Conservation (phyloP, 2,797 vertebrate genomes). For the Moxostoma hubbsi region DNA sequence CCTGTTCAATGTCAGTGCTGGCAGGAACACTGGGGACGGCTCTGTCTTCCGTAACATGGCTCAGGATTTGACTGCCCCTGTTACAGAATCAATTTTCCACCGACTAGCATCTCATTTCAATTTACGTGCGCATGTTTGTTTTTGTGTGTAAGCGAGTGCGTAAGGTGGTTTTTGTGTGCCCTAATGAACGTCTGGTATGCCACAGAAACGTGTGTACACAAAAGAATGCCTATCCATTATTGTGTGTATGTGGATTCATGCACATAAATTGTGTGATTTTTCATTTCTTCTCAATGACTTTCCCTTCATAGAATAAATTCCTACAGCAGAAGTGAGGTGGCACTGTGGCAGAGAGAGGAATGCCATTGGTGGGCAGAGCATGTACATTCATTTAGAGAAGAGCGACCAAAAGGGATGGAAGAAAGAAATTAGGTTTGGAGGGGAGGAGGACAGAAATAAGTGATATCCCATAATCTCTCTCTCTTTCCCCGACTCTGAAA, state of each 20-base stretch:
- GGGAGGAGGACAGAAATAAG: slow-evolving; percentile 23
- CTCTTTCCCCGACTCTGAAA: slow-evolving; percentile 53
- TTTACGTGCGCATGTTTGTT: slow-evolving; percentile 30
- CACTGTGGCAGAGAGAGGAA: not conserved
- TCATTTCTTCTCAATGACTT: slow-evolving; percentile 60
- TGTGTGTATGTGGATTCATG: slow-evolving; percentile 26
- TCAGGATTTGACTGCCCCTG: slow-evolving; percentile 26
- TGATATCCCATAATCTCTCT: slow-evolving; percentile 53
- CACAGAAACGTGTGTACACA: slow-evolving; percentile 8
- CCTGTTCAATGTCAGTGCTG: not conserved
- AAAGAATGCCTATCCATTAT: not conserved
- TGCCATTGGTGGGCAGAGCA: slow-evolving; percentile 1
- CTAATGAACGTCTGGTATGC: slow-evolving; percentile 23
- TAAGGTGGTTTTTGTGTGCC: not conserved
- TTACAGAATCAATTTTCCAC: slow-evolving; percentile 63
- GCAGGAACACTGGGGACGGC: slow-evolving; percentile 41
- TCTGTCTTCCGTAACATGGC: slow-evolving; percentile 21
- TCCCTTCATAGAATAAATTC: slow-evolving; percentile 58
- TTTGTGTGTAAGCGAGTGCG: not conserved
- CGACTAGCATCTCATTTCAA: slow-evolving; percentile 50
- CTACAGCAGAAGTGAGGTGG: slow-evolving; percentile 11
- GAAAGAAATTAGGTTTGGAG: slow-evolving; percentile 21
- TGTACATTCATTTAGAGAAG: slow-evolving; percentile 10
- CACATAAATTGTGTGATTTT: slow-evolving; percentile 35
- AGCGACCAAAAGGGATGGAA: slow-evolving; percentile 46